Evolutionary conservation across 2,797 vertebrate species (phyloP).

Genomic region (Ispidina lecontei): DNA sequence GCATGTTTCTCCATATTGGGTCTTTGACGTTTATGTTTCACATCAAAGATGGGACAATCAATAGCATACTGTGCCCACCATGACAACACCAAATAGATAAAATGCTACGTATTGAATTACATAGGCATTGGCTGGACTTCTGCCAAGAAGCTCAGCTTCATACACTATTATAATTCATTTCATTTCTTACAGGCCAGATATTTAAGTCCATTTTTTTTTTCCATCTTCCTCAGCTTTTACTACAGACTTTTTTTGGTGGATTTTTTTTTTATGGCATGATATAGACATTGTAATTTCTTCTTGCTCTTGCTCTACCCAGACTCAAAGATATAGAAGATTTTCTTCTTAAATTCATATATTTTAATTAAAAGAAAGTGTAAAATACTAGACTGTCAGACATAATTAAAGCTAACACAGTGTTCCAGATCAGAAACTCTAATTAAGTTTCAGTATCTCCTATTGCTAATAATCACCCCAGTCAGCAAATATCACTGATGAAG

Average conservation of each 20-base stretch:
- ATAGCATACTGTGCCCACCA: not conserved
- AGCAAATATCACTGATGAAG: conserved; percentile 17
- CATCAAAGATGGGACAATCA: not conserved
- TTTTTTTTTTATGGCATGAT: not conserved
- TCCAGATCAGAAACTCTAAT: conserved; percentile 65
- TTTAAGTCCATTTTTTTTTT: not conserved
- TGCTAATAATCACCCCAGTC: conserved; percentile 61
- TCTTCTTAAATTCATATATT: conserved; percentile 32
- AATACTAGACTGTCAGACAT: conserved; percentile 50
- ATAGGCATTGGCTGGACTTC: not conserved
- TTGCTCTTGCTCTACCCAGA: not conserved
- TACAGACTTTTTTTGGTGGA: too few relatives aligned
- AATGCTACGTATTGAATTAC: not conserved
- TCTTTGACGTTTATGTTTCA: not conserved
- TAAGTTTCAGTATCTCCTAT: conserved; percentile 58
- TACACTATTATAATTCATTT: not conserved
- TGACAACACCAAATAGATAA: not conserved
- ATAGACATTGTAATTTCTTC: not conserved
- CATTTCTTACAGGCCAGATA: not conserved
- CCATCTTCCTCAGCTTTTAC: not conserved
- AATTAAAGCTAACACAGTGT: conserved; percentile 55
- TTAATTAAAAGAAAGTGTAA: conserved; percentile 65
- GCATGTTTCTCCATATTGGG: not conserved
- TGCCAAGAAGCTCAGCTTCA: not conserved
- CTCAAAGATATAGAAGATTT: conserved; percentile 14